phyloP scores from a whole-genome alignment of 2,113 vertebrate species.

The Larimichthys polyactis region DNA sequence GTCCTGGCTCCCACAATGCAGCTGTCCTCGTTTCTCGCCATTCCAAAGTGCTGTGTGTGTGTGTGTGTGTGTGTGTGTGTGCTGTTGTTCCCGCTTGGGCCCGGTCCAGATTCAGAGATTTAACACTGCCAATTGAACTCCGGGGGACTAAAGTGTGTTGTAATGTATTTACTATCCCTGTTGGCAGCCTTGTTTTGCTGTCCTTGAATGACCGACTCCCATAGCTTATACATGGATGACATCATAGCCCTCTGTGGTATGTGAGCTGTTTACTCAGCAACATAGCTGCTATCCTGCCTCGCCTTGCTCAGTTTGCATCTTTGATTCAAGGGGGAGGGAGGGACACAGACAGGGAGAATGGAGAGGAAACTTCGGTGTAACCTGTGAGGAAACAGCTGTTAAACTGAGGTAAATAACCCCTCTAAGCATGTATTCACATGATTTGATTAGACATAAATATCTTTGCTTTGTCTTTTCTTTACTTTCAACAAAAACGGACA shows the following conservation, averaged over 20 bases:
- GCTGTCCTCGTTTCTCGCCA: conserved; percentile 68
- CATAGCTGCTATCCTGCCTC: conserved; percentile 23
- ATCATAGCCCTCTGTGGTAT: conserved; percentile 69
- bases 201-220: conserved; percentile 77
- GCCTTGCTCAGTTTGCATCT: conserved; percentile 52
- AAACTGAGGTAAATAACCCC: conserved; percentile 27
- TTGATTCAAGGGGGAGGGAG: background rate
- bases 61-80: conserved; percentile 35
- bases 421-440: background rate
- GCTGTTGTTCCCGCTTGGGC: conserved; percentile 74
- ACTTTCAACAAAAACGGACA: conserved; percentile 5
- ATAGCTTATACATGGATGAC: conserved; percentile 69
- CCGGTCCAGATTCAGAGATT: conserved; percentile 69
- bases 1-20: conserved; percentile 72
- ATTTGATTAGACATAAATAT: conserved; percentile 23
- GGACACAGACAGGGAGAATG: background rate
- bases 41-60: conserved; percentile 57
- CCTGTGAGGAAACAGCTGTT: conserved; percentile 55
- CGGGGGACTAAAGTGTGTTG: conserved; percentile 71
- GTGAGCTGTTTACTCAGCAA: conserved; percentile 54
- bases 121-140: conserved; percentile 72
- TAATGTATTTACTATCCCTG: conserved; percentile 80
- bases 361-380: conserved; percentile 16
- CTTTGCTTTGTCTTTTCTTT: conserved; percentile 11
- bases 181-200: conserved; percentile 69